Evolutionary conservation across 1,140 invertebrate genomes (phyloP).

Genomic region (Bemisia tabaci): DNA sequence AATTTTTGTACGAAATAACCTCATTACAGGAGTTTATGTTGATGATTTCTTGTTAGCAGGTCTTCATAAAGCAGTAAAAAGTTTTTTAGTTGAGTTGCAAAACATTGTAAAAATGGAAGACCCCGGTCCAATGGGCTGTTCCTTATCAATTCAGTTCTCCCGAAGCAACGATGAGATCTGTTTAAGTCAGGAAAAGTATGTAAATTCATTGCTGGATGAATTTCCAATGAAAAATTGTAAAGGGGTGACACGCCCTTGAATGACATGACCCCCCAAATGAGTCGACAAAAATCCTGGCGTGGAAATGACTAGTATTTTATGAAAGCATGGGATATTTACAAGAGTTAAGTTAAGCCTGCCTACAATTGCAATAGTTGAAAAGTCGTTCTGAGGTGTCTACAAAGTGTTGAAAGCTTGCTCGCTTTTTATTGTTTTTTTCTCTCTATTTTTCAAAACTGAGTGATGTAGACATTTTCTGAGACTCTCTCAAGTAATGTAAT

Average conservation of each 20-base stretch:
- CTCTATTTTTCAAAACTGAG: no score
- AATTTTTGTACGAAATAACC: neutral
- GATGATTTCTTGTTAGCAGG: constrained; percentile 1
- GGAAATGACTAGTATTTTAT: no score
- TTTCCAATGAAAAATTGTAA: constrained; percentile 1
- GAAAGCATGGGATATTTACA: no score
- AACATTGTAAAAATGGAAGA: constrained; percentile 6
- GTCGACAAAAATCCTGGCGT: no score
- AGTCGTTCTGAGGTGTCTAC: no score
- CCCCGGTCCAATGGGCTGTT: neutral
- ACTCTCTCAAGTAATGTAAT: no score
- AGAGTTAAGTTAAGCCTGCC: no score
- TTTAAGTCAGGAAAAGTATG: neutral
- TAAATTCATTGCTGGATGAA: neutral
- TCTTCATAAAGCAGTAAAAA: neutral
- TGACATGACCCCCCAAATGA: no score
- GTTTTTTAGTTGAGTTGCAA: neutral
- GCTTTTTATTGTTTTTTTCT: no score
- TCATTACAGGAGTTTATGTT: neutral
- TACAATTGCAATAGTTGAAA: no score
- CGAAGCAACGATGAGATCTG: neutral
- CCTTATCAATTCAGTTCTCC: constrained; percentile 3
- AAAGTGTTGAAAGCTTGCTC: no score
- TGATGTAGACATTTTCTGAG: no score
- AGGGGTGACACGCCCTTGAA: neutral